These are phyloP conservation scores for Trichacis sp. DNA, from an alignment of 2,888 invertebrate species.

Conservation along the genomic window DNA sequence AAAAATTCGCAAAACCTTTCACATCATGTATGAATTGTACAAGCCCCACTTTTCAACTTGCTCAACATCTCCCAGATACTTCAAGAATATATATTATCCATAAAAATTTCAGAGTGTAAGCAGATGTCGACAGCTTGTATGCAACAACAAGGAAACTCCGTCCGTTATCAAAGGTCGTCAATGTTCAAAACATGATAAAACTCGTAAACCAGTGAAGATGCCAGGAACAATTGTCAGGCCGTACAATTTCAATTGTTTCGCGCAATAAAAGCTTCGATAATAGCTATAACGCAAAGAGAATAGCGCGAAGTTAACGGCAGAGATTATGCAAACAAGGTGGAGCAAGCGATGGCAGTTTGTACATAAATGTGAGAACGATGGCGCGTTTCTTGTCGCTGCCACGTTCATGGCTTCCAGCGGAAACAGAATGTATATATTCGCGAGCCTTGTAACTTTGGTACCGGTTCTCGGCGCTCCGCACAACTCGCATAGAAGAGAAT, in stretches of 20 bases:
- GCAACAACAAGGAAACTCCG: no score
- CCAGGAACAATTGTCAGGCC: background rate
- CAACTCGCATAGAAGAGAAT: constrained; percentile 19
- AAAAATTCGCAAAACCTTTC: no score
- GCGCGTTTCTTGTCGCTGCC: constrained; percentile 57
- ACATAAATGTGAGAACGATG: constrained; percentile 37
- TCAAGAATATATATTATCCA: no score
- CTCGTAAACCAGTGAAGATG: no score
- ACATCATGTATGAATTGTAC: no score
- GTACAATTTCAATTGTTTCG: background rate
- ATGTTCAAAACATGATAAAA: no score
- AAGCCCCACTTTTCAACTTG: no score
- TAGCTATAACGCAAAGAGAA: constrained; percentile 45
- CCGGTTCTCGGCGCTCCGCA: constrained; percentile 12
- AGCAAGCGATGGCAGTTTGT: constrained; percentile 36
- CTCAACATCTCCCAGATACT: no score
- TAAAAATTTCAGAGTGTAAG: no score
- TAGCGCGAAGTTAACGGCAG: constrained; percentile 59
- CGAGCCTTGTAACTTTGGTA: constrained; percentile 31
- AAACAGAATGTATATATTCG: constrained; percentile 38
- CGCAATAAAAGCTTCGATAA: constrained; percentile 6
- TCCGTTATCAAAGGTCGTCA: no score
- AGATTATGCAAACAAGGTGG: constrained; percentile 60
- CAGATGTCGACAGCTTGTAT: no score
- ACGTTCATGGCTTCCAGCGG: constrained; percentile 52